A percentile compares a stretch with the other conserved stretches of the same genome.
These are phyloP conservation scores for Melanerpes aurifrons DNA, from an alignment of 2,113 vertebrate genomes.

Conservation along the genomic window DNA sequence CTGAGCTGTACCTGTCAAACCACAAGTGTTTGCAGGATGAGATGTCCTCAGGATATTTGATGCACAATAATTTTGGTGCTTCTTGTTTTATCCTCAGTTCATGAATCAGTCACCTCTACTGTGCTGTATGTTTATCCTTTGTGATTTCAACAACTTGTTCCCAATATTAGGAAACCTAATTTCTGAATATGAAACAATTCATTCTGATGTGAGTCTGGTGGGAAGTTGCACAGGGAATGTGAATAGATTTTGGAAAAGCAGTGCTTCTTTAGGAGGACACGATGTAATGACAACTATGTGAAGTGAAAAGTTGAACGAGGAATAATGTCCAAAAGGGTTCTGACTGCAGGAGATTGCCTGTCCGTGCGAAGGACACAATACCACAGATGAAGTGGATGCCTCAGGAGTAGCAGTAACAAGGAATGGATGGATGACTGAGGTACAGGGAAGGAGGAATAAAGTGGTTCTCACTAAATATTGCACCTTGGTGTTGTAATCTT, in stretches of 20 bases:
- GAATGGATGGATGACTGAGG: not conserved
- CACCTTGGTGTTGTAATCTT: not conserved
- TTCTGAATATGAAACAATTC: not conserved
- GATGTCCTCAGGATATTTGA: not conserved
- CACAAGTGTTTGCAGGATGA: not conserved
- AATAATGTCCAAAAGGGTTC: not conserved
- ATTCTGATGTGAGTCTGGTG: not conserved
- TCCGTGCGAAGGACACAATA: not conserved
- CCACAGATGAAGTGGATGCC: not conserved
- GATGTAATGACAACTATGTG: not conserved
- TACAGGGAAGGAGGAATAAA: not conserved
- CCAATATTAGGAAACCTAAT: not conserved
- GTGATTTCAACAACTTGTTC: not conserved
- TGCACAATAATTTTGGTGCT: not conserved
- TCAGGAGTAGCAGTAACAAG: not conserved
- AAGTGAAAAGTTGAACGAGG: not conserved
- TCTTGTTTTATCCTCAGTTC: not conserved
- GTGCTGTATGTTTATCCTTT: not conserved
- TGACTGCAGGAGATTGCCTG: not conserved
- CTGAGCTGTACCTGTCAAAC: not conserved
- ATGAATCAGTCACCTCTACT: not conserved
- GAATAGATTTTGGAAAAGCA: not conserved
- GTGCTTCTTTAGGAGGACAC: not conserved
- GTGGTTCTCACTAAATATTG: not conserved
- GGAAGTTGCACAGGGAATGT: not conserved